Evolutionary conservation across 2,113 vertebrate genomes (phyloP).

Genomic region (Clupea harengus): DNA sequence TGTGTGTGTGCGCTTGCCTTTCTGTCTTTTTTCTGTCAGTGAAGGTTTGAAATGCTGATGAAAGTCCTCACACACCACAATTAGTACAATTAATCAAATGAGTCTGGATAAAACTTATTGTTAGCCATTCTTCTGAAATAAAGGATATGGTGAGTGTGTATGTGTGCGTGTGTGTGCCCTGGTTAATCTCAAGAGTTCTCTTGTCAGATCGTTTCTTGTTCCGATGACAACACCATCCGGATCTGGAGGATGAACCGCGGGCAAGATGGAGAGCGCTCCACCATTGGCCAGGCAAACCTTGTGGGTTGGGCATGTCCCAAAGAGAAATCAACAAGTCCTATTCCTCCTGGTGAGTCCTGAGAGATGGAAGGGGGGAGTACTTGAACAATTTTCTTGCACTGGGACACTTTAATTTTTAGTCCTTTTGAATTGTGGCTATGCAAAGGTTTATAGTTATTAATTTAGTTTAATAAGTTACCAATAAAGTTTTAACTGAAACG

Average conservation of each 20-base stretch:
- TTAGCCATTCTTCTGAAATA: no score
- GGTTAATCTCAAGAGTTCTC: slow-evolving; percentile 35
- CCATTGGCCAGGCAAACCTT: slow-evolving; percentile 61
- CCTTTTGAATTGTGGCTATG: neutral
- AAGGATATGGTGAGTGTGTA: neutral
- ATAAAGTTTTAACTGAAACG: neutral
- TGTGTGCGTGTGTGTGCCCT: neutral
- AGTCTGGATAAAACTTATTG: no score
- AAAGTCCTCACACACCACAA: neutral
- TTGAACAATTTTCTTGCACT: neutral
- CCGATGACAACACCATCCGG: slow-evolving; percentile 92
- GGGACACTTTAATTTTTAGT: neutral
- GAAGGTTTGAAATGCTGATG: neutral
- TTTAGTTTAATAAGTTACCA: neutral
- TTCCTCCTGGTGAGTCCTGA: slow-evolving; percentile 57
- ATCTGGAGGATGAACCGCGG: slow-evolving; percentile 83
- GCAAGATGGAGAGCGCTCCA: slow-evolving; percentile 60
- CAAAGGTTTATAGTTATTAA: neutral
- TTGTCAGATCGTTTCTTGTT: slow-evolving; percentile 90
- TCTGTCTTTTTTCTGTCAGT: neutral
- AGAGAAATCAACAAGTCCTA: slow-evolving; percentile 46
- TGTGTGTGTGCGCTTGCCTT: neutral
- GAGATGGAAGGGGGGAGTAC: neutral
- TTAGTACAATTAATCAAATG: neutral
- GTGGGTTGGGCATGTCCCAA: slow-evolving; percentile 83